These are phyloP conservation scores for Polypedilum pembai DNA, from an alignment of 1,140 invertebrate genomes.

Conservation along the genomic window DNA sequence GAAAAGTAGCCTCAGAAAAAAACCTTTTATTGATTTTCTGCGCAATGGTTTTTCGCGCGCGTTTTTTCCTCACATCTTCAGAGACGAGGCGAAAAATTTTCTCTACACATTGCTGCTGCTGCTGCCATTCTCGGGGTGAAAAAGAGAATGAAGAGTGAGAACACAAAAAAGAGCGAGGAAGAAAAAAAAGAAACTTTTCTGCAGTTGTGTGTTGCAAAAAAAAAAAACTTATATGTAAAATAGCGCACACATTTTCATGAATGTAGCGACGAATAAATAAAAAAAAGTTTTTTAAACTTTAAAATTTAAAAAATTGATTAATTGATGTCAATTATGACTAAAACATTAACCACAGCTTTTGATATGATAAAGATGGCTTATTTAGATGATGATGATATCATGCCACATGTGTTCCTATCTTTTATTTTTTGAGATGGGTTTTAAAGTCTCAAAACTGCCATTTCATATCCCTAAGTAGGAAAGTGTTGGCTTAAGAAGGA, in stretches of 20 bases:
- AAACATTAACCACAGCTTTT: too few species aligned
- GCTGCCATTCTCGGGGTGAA: conserved; percentile 1
- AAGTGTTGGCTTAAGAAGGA: not conserved
- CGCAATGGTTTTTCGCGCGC: conserved; percentile 27
- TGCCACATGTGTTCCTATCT: too few species aligned
- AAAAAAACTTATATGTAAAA: not conserved
- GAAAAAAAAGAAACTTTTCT: conserved; percentile 17
- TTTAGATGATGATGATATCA: too few species aligned
- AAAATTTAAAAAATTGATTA: too few species aligned
- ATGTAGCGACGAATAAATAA: not conserved
- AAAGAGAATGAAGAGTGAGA: not conserved
- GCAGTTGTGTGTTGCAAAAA: conserved; percentile 22
- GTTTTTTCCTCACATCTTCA: conserved; percentile 17
- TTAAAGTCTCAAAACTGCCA: not conserved
- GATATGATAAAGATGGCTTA: too few species aligned
- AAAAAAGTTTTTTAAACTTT: too few species aligned
- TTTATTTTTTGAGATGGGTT: too few species aligned
- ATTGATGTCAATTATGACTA: too few species aligned
- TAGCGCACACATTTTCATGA: not conserved
- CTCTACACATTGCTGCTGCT: not conserved
- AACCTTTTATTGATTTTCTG: conserved; percentile 26
- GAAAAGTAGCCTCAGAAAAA: conserved; percentile 27
- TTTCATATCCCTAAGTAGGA: not conserved
- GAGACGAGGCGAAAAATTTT: conserved; percentile 14
- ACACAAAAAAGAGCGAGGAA: not conserved